Conservation (phyloP, 2,888 invertebrate genomes). For the Polyommatus icarus region DNA sequence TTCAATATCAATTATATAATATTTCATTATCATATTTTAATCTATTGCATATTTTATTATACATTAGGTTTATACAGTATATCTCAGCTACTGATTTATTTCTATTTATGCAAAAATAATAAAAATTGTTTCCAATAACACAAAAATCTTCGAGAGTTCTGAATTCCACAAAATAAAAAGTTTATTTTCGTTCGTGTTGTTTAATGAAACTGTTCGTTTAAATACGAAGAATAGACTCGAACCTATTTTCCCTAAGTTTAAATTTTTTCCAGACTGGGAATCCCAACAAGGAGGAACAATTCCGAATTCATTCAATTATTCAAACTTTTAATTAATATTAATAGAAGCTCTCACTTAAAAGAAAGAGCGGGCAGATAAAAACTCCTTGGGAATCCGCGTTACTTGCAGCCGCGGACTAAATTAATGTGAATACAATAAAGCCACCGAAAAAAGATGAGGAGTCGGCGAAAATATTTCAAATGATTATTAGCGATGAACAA, state of each 20-base stretch:
- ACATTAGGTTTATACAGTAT: too few relatives aligned
- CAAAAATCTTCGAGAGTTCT: background rate
- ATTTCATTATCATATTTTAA: too few relatives aligned
- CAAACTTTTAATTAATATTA: conserved; percentile 81
- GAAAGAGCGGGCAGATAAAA: conserved; percentile 77
- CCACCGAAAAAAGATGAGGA: conserved; percentile 68
- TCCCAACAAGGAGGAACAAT: conserved; percentile 72
- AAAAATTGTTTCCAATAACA: background rate
- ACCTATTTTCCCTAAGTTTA: conserved; percentile 60
- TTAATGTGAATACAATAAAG: conserved; percentile 79
- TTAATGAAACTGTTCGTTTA: background rate
- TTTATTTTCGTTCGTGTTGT: background rate
- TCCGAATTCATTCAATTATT: conserved; percentile 77
- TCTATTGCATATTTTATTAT: too few relatives aligned
- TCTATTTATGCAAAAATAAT: too few relatives aligned
- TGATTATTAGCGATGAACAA: conserved; percentile 72
- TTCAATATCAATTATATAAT: too few relatives aligned
- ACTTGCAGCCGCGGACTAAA: conserved; percentile 76
- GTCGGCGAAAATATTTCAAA: conserved; percentile 67
- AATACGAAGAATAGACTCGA: conserved; percentile 58
- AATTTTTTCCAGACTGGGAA: conserved; percentile 72
- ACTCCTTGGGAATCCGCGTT: conserved; percentile 76
- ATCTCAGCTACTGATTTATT: too few relatives aligned
- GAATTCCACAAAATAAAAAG: background rate
- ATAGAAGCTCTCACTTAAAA: conserved; percentile 76